Evolutionary conservation across 92 coral and sea anemone genomes (phyloP), one percentile per base, ranked within the genome.

Genomic region (Galaxea fascicularis): DNA sequence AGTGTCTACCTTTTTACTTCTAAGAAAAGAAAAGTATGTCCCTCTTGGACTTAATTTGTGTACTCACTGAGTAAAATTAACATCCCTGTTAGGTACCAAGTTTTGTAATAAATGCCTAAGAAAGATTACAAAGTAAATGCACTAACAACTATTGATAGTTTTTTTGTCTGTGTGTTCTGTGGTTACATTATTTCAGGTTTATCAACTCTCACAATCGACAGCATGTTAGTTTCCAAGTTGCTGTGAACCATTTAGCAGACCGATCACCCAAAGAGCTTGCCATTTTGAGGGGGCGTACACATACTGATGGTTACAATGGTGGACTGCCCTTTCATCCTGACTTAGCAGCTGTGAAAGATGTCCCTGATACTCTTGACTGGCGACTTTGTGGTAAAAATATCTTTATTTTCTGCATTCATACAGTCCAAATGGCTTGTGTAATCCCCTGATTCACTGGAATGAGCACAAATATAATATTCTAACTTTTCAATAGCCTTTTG

Each of bases 131-230:
- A 2, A 35, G 41, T 35, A 35, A 35, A 35, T 35, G 6, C n/a
- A n/a, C n/a, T 35, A 6, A 35, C 41, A 35, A 35, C 6, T 35
- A n/a, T n/a, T n/a, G n/a, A n/a, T n/a, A n/a, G n/a, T n/a, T n/a
- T n/a, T n/a, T n/a, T n/a, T n/a, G 0, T 27, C 20, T 22, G 4
- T 74, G 14, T 74, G 15, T 24, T 4, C 4, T 14, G 35, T 45
- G 14, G 22, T 8, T 18, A 31, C 47, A 45, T 0, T 39, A 22
- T 85, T 63, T 31, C 63, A 96, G 98, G 89, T 96, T 87, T 85
- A 92, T 96, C 18, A 89, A 94, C 83, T 91, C 98, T 26, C 95
- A 96, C 80, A 96, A 96, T 82, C 98, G 98, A 76, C 92, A 92
- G 76, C 95, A 96, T 89, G 84, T 78, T 47, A 92, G 98, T 73